A percentile compares a stretch with the other conserved stretches of the same genome.
Evolutionary conservation across 2,113 vertebrate species (phyloP).

Genomic region (Stegostoma tigrinum): DNA sequence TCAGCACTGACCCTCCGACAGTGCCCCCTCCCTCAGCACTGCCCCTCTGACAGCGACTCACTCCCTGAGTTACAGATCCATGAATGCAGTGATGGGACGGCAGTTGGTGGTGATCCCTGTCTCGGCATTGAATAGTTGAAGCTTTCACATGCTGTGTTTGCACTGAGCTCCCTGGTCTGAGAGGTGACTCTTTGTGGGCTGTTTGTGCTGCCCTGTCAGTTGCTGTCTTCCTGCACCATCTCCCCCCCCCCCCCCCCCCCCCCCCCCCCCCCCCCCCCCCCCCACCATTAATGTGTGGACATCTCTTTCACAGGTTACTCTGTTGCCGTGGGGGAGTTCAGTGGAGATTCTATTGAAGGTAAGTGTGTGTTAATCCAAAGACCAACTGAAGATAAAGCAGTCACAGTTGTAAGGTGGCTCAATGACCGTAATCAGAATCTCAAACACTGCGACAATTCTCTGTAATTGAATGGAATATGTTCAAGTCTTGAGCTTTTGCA

Average conservation of each 20-base stretch:
- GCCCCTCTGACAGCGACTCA: too few relatives aligned
- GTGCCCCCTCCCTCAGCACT: too few relatives aligned
- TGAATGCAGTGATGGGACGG: too few relatives aligned
- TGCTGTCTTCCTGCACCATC: neutral
- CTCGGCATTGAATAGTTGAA: neutral
- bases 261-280: neutral
- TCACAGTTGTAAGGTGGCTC: too few relatives aligned
- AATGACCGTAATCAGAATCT: too few relatives aligned
- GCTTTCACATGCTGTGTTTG: neutral
- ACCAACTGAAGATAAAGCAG: too few relatives aligned
- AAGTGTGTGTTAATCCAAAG: slow-evolving; percentile 33
- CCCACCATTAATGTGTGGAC: neutral
- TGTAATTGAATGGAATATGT: too few relatives aligned
- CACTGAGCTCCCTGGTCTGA: neutral
- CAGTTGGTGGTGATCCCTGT: too few relatives aligned
- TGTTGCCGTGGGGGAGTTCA: slow-evolving; percentile 82
- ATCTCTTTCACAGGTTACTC: slow-evolving; percentile 66
- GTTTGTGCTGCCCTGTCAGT: neutral
- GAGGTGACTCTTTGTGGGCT: neutral
- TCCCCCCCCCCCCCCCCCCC: neutral
- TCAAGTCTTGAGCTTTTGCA: too few relatives aligned
- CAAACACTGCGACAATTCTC: too few relatives aligned
- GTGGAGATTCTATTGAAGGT: slow-evolving; percentile 75
- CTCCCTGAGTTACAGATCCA: too few relatives aligned
- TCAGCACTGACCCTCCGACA: too few relatives aligned